A percentile compares a stretch with the other conserved stretches of the same genome.
These are phyloP conservation scores for Poliocrania exsul DNA, from an alignment of 2,797 vertebrate genomes.

Conservation along the genomic window DNA sequence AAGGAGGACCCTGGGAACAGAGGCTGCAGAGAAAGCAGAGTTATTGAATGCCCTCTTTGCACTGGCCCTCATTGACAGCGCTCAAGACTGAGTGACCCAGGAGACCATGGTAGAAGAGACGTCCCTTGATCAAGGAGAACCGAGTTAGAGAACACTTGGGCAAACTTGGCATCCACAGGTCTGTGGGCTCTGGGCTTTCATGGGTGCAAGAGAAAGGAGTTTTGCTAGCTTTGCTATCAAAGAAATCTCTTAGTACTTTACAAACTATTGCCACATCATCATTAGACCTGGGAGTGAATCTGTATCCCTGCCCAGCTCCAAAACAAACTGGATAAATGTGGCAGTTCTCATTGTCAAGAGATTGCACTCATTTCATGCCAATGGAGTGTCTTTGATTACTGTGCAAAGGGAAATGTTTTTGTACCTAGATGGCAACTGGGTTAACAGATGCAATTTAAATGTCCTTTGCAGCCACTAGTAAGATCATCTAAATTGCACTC, in stretches of 20 bases:
- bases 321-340: background rate
- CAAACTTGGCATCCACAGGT: background rate
- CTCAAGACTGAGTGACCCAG: background rate
- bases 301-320: background rate
- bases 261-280: background rate
- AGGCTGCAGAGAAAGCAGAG: background rate
- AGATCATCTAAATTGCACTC: background rate
- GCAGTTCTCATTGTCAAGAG: background rate
- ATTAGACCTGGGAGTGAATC: background rate
- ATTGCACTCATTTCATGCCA: background rate
- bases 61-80: background rate
- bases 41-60: background rate
- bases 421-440: background rate
- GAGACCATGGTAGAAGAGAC: background rate
- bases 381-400: background rate
- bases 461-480: background rate
- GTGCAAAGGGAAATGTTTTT: background rate
- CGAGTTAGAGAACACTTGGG: background rate
- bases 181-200: background rate
- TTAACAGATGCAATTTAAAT: constrained; percentile 9
- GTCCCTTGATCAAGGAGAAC: too few species aligned
- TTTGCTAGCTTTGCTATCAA: background rate
- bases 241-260: background rate
- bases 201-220: background rate
- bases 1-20: background rate